These are phyloP conservation scores for Spilosoma lubricipeda DNA, from an alignment of 2,888 invertebrate genomes.

Conservation along the genomic window DNA sequence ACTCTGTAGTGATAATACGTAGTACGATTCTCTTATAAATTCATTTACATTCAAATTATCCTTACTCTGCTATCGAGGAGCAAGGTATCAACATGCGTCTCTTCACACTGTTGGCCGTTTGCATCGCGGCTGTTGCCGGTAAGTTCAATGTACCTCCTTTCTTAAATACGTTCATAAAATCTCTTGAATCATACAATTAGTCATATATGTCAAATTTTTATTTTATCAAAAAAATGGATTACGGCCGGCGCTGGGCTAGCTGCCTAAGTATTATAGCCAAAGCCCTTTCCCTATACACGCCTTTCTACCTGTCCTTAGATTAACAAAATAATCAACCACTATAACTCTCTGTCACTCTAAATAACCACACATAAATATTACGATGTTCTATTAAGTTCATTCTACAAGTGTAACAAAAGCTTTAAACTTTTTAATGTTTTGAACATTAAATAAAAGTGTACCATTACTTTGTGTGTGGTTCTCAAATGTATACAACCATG, in stretches of 20 bases:
- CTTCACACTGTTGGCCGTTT: constrained; percentile 23
- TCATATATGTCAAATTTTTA: too few relatives aligned
- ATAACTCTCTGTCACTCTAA: not conserved
- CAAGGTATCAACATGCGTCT: constrained; percentile 25
- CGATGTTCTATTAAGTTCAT: too few relatives aligned
- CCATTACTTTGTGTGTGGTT: not conserved
- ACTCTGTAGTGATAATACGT: not conserved
- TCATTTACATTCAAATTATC: not conserved
- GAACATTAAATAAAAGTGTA: not conserved
- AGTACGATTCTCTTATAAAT: not conserved
- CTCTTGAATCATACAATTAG: too few relatives aligned
- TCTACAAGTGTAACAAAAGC: not conserved
- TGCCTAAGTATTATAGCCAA: too few relatives aligned
- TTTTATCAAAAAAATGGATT: too few relatives aligned
- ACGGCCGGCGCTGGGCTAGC: too few relatives aligned
- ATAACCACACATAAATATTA: not conserved
- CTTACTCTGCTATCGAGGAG: not conserved
- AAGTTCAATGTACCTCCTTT: constrained; percentile 4
- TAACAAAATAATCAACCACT: not conserved
- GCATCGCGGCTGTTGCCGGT: constrained; percentile 38
- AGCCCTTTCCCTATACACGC: too few relatives aligned
- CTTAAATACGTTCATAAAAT: too few relatives aligned
- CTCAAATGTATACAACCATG: too few relatives aligned
- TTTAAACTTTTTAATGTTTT: too few relatives aligned
- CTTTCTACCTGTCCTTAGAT: too few relatives aligned